Base-by-base conservation (phyloP, 2,113 vertebrate species). In the Mesoclemmys tuberculata region DNA sequence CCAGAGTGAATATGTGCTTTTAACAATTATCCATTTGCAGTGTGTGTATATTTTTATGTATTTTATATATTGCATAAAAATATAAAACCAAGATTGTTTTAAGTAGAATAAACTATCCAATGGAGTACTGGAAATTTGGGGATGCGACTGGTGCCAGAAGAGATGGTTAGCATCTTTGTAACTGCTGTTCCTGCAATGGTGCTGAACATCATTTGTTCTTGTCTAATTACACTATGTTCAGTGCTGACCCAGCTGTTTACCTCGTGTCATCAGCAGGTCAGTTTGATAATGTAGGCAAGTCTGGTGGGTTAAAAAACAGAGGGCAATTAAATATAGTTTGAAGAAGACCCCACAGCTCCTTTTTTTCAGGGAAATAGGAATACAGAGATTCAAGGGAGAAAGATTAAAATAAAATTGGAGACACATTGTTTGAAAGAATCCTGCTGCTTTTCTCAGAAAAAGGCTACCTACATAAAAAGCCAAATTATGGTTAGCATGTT, bases 191-290 rank as follows among this genome's bases (percentile, higher is more conserved):
- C 16, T 38, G 35, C 9, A n/a, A n/a, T 38, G 35, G n/a, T 38
- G 18, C 35, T 71, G 64, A 71, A 71, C 35, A 71, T 38, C 18
- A 38, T 71, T 71, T 71, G n/a, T 68, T 87, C 41, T 61, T 71
- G 6, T 35, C 5, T 49, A 19, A 10, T 12, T 93, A 11, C 77
- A 44, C 52, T 26, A 38, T 61, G 54, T 19, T 68, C 8, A 0
- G 12, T 38, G 0, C 9, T 44, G 41, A 48, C 54, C 22, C 24
- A 3, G 0, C 6, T 3, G 2, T 38, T 71, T 58, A 0, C 19
- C 71, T 91, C 58, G 31, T 71, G 1, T 49, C 16, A 91, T 64
- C n/a, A 41, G 49, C 3, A 2, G 80, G 56, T 91, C 64, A 1
- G 80, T 93, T 83, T 29, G 44, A 0, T 82, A 80, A 64, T 31